Conservation (phyloP, 2,797 vertebrate species). For the Sebastes dallii region DNA sequence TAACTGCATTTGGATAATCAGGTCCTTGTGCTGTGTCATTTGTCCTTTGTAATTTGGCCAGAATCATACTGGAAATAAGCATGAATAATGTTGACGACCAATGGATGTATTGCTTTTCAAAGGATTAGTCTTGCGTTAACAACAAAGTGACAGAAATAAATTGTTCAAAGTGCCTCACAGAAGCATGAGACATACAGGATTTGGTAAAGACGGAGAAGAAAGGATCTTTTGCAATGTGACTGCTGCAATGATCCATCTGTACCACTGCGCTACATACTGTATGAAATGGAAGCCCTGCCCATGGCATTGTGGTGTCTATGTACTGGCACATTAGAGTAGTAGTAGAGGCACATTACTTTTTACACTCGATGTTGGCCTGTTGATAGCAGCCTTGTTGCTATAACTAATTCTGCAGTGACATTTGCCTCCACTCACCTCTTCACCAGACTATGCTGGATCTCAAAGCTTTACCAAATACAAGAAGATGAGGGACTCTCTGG, state of each 20-base stretch:
- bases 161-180: conserved; percentile 22
- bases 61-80: conserved; percentile 37
- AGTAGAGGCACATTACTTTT: background rate
- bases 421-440: background rate
- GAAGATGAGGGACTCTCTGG: background rate
- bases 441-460: background rate
- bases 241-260: background rate
- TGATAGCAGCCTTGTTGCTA: background rate
- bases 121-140: conserved; percentile 40
- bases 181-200: conserved; percentile 12
- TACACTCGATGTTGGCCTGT: background rate
- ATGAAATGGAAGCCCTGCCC: background rate
- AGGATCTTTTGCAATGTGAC: background rate
- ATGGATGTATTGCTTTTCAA: conserved; percentile 41
- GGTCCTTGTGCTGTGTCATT: conserved; percentile 60
- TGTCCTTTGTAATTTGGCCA: conserved; percentile 62
- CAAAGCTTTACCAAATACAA: background rate
- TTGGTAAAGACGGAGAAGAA: background rate
- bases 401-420: background rate
- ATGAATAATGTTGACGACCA: conserved; percentile 36
- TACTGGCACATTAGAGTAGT: background rate
- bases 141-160: conserved; percentile 47
- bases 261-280: background rate
- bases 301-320: background rate
- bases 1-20: conserved; percentile 65